Evolutionary conservation across 2,113 vertebrate species (phyloP).

Genomic region (Mandrillus leucophaeus): DNA sequence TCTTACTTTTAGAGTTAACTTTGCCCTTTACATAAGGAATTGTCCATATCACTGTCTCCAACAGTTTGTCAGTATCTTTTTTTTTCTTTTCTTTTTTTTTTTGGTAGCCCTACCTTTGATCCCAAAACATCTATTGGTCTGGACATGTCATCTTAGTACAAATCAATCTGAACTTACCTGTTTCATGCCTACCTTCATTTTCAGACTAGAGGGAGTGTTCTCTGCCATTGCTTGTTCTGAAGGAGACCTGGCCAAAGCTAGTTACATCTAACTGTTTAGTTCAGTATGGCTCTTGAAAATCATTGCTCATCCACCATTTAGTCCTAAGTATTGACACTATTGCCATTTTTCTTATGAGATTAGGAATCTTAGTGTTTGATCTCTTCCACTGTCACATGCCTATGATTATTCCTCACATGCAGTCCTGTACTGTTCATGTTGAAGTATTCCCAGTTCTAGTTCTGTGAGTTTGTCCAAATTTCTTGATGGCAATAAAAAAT

Average conservation of each 20-base stretch:
- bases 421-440: accelerated
- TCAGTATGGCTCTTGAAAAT: accelerated
- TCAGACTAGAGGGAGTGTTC: accelerated
- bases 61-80: accelerated
- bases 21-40: not conserved
- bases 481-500: not conserved
- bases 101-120: not conserved
- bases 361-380: accelerated
- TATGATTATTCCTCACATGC: accelerated
- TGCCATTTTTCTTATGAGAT: too few species aligned
- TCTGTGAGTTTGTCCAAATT: not conserved
- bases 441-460: not conserved
- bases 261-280: not conserved
- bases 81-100: not conserved
- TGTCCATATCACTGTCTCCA: too few species aligned
- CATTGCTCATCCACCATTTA: accelerated
- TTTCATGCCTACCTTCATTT: accelerated
- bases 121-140: too few species aligned
- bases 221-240: accelerated
- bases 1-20: not conserved
- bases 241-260: not conserved
- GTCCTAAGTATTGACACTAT: too few species aligned
- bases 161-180: accelerated
- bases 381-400: accelerated
- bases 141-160: not conserved